phyloP scores from a whole-genome alignment of 92 coral and sea anemone species.

The Diadumene lineata region DNA sequence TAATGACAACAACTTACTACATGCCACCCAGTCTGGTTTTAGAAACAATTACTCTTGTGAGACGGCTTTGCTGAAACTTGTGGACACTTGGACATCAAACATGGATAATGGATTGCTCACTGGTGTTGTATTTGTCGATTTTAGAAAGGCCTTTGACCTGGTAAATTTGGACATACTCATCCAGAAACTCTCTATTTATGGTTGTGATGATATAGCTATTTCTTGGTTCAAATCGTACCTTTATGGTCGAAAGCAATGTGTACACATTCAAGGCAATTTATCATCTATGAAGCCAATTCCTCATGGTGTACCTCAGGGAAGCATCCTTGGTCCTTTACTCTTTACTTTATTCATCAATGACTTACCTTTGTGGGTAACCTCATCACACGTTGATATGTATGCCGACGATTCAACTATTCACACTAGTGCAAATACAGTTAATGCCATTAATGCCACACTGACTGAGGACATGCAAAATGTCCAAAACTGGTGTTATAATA shows the following conservation, averaged over 20 bases:
- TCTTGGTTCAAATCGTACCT: constrained; percentile 43
- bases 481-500: background rate
- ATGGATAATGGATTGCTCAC: constrained; percentile 30
- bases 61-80: background rate
- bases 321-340: constrained; percentile 43
- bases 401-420: constrained; percentile 3
- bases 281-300: constrained; percentile 27
- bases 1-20: constrained; percentile 8
- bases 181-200: constrained; percentile 24
- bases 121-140: constrained; percentile 20
- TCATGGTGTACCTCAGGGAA: constrained; percentile 44
- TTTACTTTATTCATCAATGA: constrained; percentile 34
- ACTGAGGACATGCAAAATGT: background rate
- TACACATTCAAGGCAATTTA: constrained; percentile 4
- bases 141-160: constrained; percentile 27
- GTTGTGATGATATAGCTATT: constrained; percentile 14
- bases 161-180: constrained; percentile 17
- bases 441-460: background rate
- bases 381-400: background rate
- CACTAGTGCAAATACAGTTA: background rate
- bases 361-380: constrained; percentile 1
- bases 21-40: constrained; percentile 14
- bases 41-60: constrained; percentile 7
- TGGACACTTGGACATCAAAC: constrained; percentile 19
- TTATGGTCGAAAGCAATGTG: constrained; percentile 26